Evolutionary conservation across 1,140 invertebrate genomes (phyloP).

Genomic region (Ctenoplectra terminalis): DNA sequence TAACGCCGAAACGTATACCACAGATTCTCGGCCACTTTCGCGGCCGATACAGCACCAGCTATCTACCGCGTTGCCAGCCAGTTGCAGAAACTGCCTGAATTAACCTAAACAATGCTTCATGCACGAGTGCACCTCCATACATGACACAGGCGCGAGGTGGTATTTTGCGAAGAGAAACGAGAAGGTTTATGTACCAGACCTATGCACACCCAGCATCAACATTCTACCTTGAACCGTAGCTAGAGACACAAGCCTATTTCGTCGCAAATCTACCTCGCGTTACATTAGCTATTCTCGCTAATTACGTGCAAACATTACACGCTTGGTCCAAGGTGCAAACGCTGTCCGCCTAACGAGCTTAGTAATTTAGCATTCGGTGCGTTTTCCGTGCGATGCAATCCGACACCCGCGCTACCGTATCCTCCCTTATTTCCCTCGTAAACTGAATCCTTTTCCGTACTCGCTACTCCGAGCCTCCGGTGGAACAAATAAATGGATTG

Average conservation of each 20-base stretch:
- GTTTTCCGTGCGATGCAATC: background rate
- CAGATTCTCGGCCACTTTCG: constrained; percentile 40
- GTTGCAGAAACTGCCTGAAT: constrained; percentile 31
- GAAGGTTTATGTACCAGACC: background rate
- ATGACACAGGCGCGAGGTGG: background rate
- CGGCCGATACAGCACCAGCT: background rate
- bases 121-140: background rate
- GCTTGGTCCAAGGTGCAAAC: constrained; percentile 4
- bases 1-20: constrained; percentile 9
- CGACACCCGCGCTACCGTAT: background rate
- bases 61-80: background rate
- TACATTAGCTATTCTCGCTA: background rate
- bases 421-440: background rate
- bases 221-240: background rate
- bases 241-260: background rate
- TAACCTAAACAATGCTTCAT: constrained; percentile 34
- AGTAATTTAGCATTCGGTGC: constrained; percentile 9
- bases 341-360: background rate
- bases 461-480: background rate
- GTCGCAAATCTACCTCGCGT: background rate
- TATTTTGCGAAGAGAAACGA: background rate
- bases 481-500: background rate
- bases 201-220: background rate
- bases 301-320: constrained; percentile 19
- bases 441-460: background rate